Evolutionary conservation across 1,140 invertebrate species (phyloP).

Genomic region (Drosophila burlai): DNA sequence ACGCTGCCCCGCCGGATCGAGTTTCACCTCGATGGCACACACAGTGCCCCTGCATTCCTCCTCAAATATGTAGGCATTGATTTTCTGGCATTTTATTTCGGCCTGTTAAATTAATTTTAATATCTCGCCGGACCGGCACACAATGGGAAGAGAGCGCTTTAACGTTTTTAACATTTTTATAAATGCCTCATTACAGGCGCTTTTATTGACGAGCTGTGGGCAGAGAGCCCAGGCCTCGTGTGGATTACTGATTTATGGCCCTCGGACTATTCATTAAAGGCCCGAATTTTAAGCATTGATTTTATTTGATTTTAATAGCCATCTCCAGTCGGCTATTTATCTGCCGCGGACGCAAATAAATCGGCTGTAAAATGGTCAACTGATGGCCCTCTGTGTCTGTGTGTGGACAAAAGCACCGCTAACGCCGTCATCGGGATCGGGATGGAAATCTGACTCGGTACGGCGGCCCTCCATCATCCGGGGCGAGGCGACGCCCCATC

Average conservation of each 20-base stretch:
- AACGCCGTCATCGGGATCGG: constrained; percentile 66
- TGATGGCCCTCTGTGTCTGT: constrained; percentile 17
- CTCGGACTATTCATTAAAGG: constrained; percentile 73
- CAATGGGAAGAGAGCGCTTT: constrained; percentile 24
- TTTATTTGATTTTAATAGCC: constrained; percentile 80
- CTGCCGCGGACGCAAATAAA: constrained; percentile 66
- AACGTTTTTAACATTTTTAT: constrained; percentile 76
- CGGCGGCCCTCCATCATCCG: constrained; percentile 52
- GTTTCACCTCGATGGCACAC: constrained; percentile 19
- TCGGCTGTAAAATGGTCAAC: constrained; percentile 70
- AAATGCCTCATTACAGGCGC: constrained; percentile 75
- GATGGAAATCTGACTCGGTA: constrained; percentile 5
- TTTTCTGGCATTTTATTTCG: constrained; percentile 28
- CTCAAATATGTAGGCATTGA: constrained; percentile 28
- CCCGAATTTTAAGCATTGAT: constrained; percentile 71
- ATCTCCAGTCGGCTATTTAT: constrained; percentile 51
- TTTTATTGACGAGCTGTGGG: constrained; percentile 73
- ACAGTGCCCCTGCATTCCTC: background rate
- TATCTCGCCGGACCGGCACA: constrained; percentile 44
- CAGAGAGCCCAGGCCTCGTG: constrained; percentile 36
- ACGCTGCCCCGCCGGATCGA: constrained; percentile 16
- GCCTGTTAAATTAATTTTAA: constrained; percentile 70
- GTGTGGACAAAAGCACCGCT: constrained; percentile 74
- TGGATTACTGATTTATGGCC: constrained; percentile 79
- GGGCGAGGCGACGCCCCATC: constrained; percentile 33